phyloP scores from a whole-genome alignment of 2,797 vertebrate genomes.

The Perodicticus potto region DNA sequence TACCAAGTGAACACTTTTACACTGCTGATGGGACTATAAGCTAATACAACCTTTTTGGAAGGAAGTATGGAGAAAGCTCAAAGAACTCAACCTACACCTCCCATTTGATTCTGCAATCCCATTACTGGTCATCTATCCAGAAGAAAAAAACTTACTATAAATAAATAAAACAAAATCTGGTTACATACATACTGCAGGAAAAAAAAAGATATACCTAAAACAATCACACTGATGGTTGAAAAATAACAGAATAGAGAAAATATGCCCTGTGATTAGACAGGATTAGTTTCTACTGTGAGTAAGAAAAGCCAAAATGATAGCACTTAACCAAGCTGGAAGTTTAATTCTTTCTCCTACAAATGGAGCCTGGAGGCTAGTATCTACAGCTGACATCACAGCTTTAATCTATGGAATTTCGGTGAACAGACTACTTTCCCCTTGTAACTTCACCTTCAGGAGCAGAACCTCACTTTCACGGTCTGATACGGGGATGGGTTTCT shows the following conservation, averaged over 20 bases:
- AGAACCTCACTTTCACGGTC: accelerated
- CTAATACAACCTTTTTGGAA: too few species aligned
- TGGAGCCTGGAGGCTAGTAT: neutral
- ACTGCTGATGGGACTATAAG: too few species aligned
- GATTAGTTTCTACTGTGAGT: neutral
- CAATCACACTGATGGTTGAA: neutral
- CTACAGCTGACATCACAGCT: neutral
- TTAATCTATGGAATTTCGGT: neutral
- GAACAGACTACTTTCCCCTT: neutral
- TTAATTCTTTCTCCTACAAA: neutral
- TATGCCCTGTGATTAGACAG: neutral
- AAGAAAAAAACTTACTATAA: too few species aligned
- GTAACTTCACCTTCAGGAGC: neutral
- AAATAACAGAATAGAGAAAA: conserved; percentile 13
- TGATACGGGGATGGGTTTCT: neutral
- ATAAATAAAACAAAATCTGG: conserved; percentile 25
- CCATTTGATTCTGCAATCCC: too few species aligned
- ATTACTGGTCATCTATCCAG: too few species aligned
- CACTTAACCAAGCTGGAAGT: neutral
- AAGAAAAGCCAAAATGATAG: neutral
- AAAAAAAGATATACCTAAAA: neutral
- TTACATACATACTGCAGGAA: neutral
- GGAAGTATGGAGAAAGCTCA: too few species aligned
- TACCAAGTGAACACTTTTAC: neutral
- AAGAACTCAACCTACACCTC: too few species aligned